Evolutionary conservation across 2,888 invertebrate species (phyloP), one percentile per base, ranked within the genome.

Genomic region (Agrotis puta): DNA sequence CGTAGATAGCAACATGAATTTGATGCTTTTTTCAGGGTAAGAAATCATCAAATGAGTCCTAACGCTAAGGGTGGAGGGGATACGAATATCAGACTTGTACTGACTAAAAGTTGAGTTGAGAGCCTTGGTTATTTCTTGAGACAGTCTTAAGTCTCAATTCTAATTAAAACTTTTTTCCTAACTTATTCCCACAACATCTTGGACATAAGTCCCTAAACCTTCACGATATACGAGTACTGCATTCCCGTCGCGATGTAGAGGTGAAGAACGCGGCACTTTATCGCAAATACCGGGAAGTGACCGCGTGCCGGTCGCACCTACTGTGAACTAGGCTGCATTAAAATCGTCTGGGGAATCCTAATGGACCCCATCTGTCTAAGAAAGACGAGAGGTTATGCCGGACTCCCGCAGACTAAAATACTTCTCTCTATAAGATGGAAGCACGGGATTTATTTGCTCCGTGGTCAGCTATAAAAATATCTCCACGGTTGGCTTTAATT

Each of bases 211-310:
- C 47, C n/a, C 51, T 48, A 58, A 20, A 62, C 14, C 22, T 14
- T n/a, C 6, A 48, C 24, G 51, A 22, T 45, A 24, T 63, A n/a
- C n/a, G n/a, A n/a, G n/a, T n/a, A 45, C 59, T 51, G 81, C 81
- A 88, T 89, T 84, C 87, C 76, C 71, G 66, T 67, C 61, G 76
- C 65, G 82, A 77, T 85, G 81, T 82, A 84, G 79, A 72, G 85
- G 83, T 85, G 82, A 80, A 84, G 83, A 81, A 83, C 81, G 84
- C 84, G 76, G 84, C 83, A 85, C 83, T 81, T 89, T 86, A 81
- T 81, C 82, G 56, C 48, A 70, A 67, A 81, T 77, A 64, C 73
- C 70, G 11, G 54, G 57, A 58, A 69, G 57, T 70, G 51, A 51
- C 27, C 65, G 48, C 77, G 43, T 81, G 67, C 77, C 70, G 4